phyloP scores from a whole-genome alignment of 1,140 invertebrate species.

The Lucilia sericata region DNA sequence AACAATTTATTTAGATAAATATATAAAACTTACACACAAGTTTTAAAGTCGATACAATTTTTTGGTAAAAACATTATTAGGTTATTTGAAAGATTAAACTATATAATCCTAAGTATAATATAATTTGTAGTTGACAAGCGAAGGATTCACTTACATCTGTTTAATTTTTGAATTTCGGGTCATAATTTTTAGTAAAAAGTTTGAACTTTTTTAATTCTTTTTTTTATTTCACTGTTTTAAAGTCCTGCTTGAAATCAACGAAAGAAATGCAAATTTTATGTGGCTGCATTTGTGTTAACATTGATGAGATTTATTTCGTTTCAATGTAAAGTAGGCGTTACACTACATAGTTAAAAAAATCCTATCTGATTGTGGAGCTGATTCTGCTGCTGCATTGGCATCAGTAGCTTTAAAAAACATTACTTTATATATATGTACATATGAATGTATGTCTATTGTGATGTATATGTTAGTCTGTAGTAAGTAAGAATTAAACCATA shows the following conservation, averaged over 20 bases:
- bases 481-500: background rate
- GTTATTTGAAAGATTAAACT: too few species aligned
- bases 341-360: background rate
- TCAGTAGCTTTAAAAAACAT: background rate
- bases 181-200: too few species aligned
- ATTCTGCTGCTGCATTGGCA: background rate
- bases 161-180: too few species aligned
- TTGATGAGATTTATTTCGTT: constrained; percentile 23
- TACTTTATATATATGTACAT: too few species aligned
- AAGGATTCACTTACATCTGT: too few species aligned
- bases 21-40: too few species aligned
- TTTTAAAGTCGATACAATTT: too few species aligned
- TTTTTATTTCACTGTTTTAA: background rate
- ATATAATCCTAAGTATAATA: too few species aligned
- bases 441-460: background rate
- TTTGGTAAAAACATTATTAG: too few species aligned
- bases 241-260: background rate
- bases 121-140: too few species aligned
- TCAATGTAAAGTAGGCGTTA: constrained; percentile 6
- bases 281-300: background rate
- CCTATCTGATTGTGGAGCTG: background rate
- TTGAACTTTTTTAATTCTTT: background rate
- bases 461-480: background rate
- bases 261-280: background rate
- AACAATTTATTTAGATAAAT: too few species aligned